phyloP scores from a whole-genome alignment of 2,797 vertebrate species.

The Sparus aurata region DNA sequence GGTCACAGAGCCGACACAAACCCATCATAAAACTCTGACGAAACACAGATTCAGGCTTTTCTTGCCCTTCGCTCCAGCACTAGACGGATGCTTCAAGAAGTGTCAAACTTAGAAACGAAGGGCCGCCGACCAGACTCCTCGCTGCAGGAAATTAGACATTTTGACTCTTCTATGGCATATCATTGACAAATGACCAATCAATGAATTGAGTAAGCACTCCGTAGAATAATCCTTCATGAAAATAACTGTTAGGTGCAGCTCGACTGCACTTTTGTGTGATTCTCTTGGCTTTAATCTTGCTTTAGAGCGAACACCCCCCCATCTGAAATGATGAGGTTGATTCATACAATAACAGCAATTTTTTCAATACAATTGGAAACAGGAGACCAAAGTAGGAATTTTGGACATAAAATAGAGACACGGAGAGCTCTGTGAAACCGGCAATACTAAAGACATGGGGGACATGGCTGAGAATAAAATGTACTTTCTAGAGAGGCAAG shows the following conservation, averaged over 20 bases:
- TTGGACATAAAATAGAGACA: conserved; percentile 14
- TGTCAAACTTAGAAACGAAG: too few species aligned
- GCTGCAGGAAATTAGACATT: too few species aligned
- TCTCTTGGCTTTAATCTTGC: background rate
- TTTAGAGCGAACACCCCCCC: background rate
- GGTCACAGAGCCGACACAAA: too few species aligned
- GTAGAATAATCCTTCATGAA: background rate
- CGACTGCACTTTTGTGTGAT: background rate
- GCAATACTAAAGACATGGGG: conserved; percentile 40
- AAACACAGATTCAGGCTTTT: too few species aligned
- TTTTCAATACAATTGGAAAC: conserved; percentile 2
- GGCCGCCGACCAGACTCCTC: too few species aligned
- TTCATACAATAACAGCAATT: background rate
- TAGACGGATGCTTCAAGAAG: too few species aligned
- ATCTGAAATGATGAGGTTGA: background rate
- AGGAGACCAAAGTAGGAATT: background rate
- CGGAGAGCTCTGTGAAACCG: conserved; percentile 35
- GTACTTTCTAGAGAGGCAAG: conserved; percentile 52
- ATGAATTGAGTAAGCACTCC: background rate
- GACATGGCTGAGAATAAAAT: conserved; percentile 53
- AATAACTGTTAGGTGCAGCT: background rate
- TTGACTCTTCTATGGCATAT: background rate
- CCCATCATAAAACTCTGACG: too few species aligned
- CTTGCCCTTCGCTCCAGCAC: too few species aligned
- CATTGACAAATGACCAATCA: background rate